Percentiles rank a stretch among this genome's conserved stretches.
These are phyloP conservation scores for Tetramorium simillimum DNA, from an alignment of 1,140 invertebrate genomes.

Conservation along the genomic window DNA sequence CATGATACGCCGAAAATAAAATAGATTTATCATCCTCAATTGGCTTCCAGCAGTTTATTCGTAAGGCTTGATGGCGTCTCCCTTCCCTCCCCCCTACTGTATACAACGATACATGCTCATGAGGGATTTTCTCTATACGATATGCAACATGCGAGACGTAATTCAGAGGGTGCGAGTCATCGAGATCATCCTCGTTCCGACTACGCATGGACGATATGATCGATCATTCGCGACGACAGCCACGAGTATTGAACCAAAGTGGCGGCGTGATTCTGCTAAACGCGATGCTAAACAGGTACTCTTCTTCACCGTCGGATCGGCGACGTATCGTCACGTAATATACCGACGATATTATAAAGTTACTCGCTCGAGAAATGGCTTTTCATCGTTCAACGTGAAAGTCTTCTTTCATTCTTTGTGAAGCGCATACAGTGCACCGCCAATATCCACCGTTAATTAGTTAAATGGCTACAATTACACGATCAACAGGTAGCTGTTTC, in stretches of 20 bases:
- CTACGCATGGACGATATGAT: constrained; percentile 62
- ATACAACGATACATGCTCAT: neutral
- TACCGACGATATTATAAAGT: constrained; percentile 36
- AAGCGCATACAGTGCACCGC: neutral
- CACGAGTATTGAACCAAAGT: constrained; percentile 78
- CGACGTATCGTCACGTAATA: constrained; percentile 36
- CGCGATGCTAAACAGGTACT: constrained; percentile 76
- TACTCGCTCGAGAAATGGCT: neutral
- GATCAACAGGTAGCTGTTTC: constrained; percentile 58
- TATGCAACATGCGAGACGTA: constrained; percentile 78
- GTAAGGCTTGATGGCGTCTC: constrained; percentile 44
- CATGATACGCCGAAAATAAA: constrained; percentile 74
- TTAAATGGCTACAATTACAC: constrained; percentile 60
- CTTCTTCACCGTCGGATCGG: constrained; percentile 12
- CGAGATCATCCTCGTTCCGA: constrained; percentile 73
- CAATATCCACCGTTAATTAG: constrained; percentile 50
- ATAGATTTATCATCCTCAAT: constrained; percentile 77
- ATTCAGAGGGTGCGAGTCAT: constrained; percentile 81
- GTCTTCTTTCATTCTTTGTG: constrained; percentile 29
- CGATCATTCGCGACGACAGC: constrained; percentile 77
- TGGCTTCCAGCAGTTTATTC: constrained; percentile 74
- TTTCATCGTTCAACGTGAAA: constrained; percentile 24
- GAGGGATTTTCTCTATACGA: constrained; percentile 74
- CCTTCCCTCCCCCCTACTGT: neutral
- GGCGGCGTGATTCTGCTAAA: constrained; percentile 79